phyloP scores from a whole-genome alignment of 2,797 vertebrate genomes.

The Poecilia gillii region DNA sequence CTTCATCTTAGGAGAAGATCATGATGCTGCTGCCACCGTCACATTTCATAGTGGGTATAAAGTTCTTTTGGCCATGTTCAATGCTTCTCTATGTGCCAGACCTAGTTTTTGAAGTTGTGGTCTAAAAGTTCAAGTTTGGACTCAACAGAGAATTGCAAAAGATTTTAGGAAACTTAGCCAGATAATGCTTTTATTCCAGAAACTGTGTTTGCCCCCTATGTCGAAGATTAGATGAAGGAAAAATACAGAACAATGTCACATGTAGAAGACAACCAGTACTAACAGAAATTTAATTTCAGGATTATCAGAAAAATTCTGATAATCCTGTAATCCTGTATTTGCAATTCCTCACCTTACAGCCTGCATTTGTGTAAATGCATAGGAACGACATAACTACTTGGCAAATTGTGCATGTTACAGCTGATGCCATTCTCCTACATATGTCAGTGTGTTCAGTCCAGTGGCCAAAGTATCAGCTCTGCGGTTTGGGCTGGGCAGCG shows the following conservation, averaged over 20 bases:
- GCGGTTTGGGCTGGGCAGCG: slow-evolving; percentile 57
- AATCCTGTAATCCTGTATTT: too few species aligned
- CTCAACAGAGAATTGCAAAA: neutral
- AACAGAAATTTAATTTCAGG: neutral
- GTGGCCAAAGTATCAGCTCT: slow-evolving; percentile 67
- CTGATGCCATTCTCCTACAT: slow-evolving; percentile 55
- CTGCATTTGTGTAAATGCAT: slow-evolving; percentile 28
- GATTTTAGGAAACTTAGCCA: neutral
- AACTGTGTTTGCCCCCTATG: neutral
- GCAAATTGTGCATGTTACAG: slow-evolving; percentile 23
- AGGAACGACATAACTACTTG: slow-evolving; percentile 59
- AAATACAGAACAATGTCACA: neutral
- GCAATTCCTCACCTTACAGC: neutral
- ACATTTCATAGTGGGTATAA: neutral
- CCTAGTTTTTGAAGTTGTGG: neutral
- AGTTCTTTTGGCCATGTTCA: neutral
- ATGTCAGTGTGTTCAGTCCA: slow-evolving; percentile 66
- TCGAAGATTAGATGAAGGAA: neutral
- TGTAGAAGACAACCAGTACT: neutral
- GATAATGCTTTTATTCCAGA: neutral
- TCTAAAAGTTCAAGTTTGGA: neutral
- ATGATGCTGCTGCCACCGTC: neutral
- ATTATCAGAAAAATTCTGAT: neutral
- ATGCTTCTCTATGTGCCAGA: neutral
- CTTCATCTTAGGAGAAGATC: neutral